Percentiles rank a stretch among this genome's conserved stretches.
phyloP scores from a whole-genome alignment of 2,888 invertebrate species.

The Tupiocoris notatus region DNA sequence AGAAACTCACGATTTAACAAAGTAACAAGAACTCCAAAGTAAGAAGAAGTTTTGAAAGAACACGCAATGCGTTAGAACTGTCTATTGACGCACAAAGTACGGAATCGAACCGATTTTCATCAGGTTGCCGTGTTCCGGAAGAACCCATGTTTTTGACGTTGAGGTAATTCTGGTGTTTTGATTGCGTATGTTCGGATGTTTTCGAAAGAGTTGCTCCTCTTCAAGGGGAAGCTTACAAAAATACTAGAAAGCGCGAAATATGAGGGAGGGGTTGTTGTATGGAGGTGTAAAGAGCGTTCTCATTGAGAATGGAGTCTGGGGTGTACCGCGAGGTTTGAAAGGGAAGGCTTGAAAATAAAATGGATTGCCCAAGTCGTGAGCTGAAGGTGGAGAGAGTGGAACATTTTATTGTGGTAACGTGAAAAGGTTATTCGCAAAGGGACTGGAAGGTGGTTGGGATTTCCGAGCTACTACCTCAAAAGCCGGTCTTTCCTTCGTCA shows the following conservation, averaged over 20 bases:
- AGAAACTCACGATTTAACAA: no score
- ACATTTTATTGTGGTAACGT: constrained; percentile 26
- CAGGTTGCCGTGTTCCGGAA: no score
- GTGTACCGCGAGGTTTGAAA: neutral
- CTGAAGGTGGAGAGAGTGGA: neutral
- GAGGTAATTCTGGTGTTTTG: neutral
- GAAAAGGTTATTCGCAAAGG: neutral
- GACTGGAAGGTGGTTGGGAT: neutral
- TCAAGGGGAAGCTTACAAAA: neutral
- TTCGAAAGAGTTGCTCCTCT: neutral
- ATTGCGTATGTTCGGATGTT: neutral
- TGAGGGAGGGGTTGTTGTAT: neutral
- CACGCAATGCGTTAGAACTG: no score
- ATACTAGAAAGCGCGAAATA: neutral
- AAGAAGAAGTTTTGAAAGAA: no score
- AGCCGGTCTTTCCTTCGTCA: neutral
- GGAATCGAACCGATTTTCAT: no score
- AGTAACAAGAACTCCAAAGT: no score
- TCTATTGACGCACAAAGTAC: no score
- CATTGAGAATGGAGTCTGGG: neutral
- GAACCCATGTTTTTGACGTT: no score
- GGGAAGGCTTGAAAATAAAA: constrained; percentile 18
- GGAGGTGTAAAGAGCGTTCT: neutral
- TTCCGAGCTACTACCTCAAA: constrained; percentile 5
- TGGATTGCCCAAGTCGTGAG: constrained; percentile 14